Evolutionary conservation across 1,140 invertebrate genomes (phyloP), one percentile per base, ranked within the genome.

Genomic region (Cardiocondyla obscurior): DNA sequence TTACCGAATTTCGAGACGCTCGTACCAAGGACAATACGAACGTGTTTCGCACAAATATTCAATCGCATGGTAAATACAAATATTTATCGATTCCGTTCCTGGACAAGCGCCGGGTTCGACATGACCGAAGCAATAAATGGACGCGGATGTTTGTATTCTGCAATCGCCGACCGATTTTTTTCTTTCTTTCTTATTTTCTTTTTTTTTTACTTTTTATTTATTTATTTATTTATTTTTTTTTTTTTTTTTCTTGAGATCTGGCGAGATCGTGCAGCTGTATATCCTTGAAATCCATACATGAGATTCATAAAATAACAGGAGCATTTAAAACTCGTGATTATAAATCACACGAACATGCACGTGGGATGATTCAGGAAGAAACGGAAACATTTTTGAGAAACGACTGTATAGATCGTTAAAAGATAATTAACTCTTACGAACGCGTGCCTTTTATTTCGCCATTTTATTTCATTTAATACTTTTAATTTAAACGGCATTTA

Each of bases 21-120:
- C 14, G n/a, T 19, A 16, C 30, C 28, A 70, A 70, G n/a, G 67
- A 72, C 49, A 53, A 39, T 72, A 36, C 67, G 16, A 0, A 36
- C 44, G 22, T n/a, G 28, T 69, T 69, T 69, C 19, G 67, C 67
- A 19, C 33, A 72, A 72, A 53, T 72, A 72, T 72, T 72, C 42
- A n/a, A 25, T 53, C 19, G n/a, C 19, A 36, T 22, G 30, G 25
- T 53, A 36, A 72, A 72, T 36, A 72, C 22, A 53, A 67, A 70
- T 36, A 53, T 36, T 72, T 72, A 30, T 49, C n/a, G 8, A 16
- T 53, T 51, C 46, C 16, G 14, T 33, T 53, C 3, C 46, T 36
- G 49, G 39, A 30, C 39, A 36, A 72, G 8, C 14, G 8, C 2
- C 25, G 12, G 42, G 2, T n/a, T 16, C 36, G 44, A 69, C 7